Evolutionary conservation across 2,113 vertebrate genomes (phyloP), one percentile per base, ranked within the genome.

Genomic region (Nansenia antarctica): DNA sequence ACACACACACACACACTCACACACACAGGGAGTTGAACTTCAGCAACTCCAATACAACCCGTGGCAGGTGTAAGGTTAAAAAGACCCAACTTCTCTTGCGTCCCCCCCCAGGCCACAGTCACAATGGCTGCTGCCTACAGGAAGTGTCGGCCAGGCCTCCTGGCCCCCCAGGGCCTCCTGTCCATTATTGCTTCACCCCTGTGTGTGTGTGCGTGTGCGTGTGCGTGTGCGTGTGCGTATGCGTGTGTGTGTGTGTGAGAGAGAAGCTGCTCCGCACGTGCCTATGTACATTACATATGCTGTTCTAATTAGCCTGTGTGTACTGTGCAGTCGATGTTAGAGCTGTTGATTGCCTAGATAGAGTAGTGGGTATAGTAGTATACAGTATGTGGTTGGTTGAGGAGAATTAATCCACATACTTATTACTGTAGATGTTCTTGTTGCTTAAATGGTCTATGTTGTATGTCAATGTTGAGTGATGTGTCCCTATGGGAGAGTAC

Each of bases 61-160:
- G 62, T 83, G 82, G 78, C 81, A 86, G 83, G 86, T 87, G 81
- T 79, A 83, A 81, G 71, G 84, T 80, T 79, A 81, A 85, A 76
- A 86, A 80, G 80, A 78, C 31, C 74, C 70, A 77, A 80, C 76
- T 79, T 73, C 64, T 66, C 53, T 20, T 58, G 6, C 49, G 0
- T 58, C 30, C 68, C 69, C 73, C 70, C 72, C 31, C 9, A 72
- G 79, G 82, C 79, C 74, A 62, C 64, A 27, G 1, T 29, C 26
- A 15, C 29, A 31, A 7, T 30, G 15, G 4, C 29, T 31, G 7
- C 12, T 5, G 27, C 29, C 55, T 32, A 27, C 26, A 52, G 57
- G 30, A 47, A 24, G 9, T 20, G 27, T 31, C 20, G 11, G 29
- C 20, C 20, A 15, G 39, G 29, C 27, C 6, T 22, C 3, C 3